Base-by-base conservation (phyloP, 64 coral and sea anemone species). In the Acropora tenuis region DNA sequence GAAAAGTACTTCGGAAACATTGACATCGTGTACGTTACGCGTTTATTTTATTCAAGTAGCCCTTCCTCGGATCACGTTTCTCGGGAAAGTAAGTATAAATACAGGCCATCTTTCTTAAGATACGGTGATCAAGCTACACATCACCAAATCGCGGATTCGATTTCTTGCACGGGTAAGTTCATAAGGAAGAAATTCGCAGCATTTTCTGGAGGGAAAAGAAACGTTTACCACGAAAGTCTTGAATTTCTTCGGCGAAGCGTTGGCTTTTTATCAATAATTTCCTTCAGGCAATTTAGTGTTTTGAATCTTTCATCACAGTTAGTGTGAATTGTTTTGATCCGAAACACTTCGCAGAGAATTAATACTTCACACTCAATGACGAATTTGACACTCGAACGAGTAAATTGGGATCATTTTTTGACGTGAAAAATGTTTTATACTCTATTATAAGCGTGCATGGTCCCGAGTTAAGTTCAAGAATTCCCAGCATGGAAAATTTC, bases 51-150 rank as follows among this genome's bases (percentile, higher is more conserved):
- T 19, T 85, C 63, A 85, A 72, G 45, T 47, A 78, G 11, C 7
- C 7, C 63, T 71, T 85, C 72, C 45, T 71, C 63, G 82, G 61
- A 15, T 84, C 80, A 69, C 8, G 16, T 84, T 84, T 84, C 61
- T 68, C 41, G 30, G 0, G 30, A 30, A 30, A 30, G 0, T 48
- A 69, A 85, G 61, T 63, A 17, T 43, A 44, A 12, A 4, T 6
- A 16, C 17, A 17, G 8, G 47, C 30, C 30, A 30, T 0, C 17
- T n/a, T 46, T 49, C 61, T 46, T 8, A 18, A 68, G 59, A 42
- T 85, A 85, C 12, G 49, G 18, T 61, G 82, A 85, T 85, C 72
- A 85, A 78, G 60, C 66, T 20, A 30, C 4, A 20, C 18, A 48
- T n/a, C 15, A 12, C 17, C 67, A 85, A 45, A 49, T 68, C 43